Evolutionary conservation across 2,888 invertebrate species (phyloP).

Genomic region (Aporophyla lueneburgensis): DNA sequence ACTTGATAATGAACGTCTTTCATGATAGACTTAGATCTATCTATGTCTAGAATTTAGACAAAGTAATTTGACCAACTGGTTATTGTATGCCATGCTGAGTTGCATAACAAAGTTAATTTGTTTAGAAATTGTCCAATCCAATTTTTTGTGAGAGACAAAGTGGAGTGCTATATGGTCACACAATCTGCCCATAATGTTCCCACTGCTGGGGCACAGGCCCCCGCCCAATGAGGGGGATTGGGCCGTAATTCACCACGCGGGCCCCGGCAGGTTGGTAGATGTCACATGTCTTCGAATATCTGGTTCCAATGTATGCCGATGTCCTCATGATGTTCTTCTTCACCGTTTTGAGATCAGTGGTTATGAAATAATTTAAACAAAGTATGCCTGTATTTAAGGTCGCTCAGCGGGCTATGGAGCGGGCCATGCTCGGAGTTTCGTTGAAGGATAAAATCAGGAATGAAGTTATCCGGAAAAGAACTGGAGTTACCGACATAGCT

Average conservation of each 20-base stretch:
- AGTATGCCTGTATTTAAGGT: too few relatives aligned
- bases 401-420: too few relatives aligned
- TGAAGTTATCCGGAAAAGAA: too few relatives aligned
- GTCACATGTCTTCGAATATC: background rate
- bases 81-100: background rate
- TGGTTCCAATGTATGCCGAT: background rate
- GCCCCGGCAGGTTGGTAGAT: background rate
- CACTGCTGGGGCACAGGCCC: background rate
- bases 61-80: background rate
- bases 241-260: background rate
- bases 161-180: background rate
- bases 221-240: background rate
- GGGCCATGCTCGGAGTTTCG: too few relatives aligned
- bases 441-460: too few relatives aligned
- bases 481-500: too few relatives aligned
- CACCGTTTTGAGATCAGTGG: too few relatives aligned
- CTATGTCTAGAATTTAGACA: slow-evolving; percentile 50
- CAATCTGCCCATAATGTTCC: background rate
- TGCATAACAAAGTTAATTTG: background rate
- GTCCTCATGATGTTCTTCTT: background rate
- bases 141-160: background rate
- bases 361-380: too few relatives aligned
- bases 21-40: background rate
- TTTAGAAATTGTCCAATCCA: background rate
- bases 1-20: slow-evolving; percentile 12